A percentile compares a stretch with the other conserved stretches of the same genome.
phyloP scores from a whole-genome alignment of 2,113 vertebrate genomes.

The Oostethus manadensis region DNA sequence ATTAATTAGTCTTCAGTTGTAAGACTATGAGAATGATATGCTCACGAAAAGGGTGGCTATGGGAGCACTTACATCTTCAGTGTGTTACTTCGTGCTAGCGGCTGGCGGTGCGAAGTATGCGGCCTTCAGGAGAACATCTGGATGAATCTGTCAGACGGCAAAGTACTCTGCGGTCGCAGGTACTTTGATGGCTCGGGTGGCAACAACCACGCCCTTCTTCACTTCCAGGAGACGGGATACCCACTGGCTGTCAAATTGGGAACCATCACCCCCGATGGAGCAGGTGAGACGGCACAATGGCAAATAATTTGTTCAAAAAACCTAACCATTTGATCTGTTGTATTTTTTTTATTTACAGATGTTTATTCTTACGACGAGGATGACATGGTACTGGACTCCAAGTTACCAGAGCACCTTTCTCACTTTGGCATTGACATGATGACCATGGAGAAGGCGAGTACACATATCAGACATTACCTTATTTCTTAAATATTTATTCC shows the following conservation, averaged over 20 bases:
- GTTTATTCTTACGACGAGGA: slow-evolving; percentile 98
- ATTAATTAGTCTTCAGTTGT: not conserved
- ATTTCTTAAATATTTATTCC: not conserved
- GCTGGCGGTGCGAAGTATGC: slow-evolving; percentile 94
- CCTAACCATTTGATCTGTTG: not conserved
- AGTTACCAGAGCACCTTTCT: slow-evolving; percentile 87
- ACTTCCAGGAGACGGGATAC: slow-evolving; percentile 87
- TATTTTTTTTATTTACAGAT: slow-evolving; percentile 66
- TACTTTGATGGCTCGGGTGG: slow-evolving; percentile 96
- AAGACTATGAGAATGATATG: not conserved
- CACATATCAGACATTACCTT: not conserved
- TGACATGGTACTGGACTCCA: slow-evolving; percentile 96
- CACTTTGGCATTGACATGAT: slow-evolving; percentile 99
- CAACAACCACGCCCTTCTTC: slow-evolving; percentile 92
- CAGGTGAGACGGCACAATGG: slow-evolving; percentile 67
- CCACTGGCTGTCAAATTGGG: slow-evolving; percentile 94
- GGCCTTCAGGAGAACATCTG: slow-evolving; percentile 95
- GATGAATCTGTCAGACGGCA: slow-evolving; percentile 95
- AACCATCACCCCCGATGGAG: slow-evolving; percentile 95
- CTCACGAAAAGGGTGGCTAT: not conserved
- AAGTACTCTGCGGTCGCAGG: slow-evolving; percentile 89
- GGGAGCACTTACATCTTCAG: not conserved
- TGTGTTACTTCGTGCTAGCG: slow-evolving; percentile 63
- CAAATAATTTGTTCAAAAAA: not conserved
- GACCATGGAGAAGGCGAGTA: slow-evolving; percentile 93